phyloP scores from a whole-genome alignment of 2,888 invertebrate genomes.

The Ischnura elegans region DNA sequence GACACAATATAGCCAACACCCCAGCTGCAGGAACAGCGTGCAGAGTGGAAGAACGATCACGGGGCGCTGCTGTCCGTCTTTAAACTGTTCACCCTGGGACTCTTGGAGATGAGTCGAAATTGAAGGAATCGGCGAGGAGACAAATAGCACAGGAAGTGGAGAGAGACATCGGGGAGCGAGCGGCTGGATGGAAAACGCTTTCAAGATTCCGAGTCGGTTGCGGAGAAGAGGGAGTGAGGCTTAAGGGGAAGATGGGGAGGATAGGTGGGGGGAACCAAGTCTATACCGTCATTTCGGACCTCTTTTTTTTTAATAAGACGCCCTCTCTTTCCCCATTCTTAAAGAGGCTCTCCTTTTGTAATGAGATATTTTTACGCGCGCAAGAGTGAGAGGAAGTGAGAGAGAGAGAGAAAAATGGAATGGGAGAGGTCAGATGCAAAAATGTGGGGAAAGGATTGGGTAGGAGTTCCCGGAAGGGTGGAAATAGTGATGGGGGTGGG shows the following conservation, averaged over 20 bases:
- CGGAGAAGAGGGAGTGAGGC: no score
- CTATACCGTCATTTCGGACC: background rate
- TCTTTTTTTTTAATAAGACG: conserved; percentile 37
- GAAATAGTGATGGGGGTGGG: background rate
- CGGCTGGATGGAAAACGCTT: background rate
- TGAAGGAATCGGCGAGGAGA: no score
- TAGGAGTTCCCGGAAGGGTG: background rate
- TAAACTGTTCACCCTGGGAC: no score
- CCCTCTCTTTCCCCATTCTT: background rate
- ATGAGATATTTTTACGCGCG: conserved; percentile 44
- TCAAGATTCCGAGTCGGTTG: background rate
- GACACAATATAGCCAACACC: no score
- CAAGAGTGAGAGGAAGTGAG: background rate
- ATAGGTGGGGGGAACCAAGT: background rate
- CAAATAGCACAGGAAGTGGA: no score
- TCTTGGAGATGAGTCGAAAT: no score
- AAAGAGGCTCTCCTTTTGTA: conserved; percentile 28
- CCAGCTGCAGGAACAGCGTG: no score
- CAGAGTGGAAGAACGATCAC: no score
- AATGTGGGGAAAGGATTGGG: background rate
- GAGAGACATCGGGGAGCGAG: no score
- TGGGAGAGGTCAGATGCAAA: background rate
- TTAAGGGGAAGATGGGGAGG: background rate
- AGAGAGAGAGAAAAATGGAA: background rate
- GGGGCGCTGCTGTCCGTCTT: no score